Evolutionary conservation across 2,888 invertebrate genomes (phyloP), one percentile per base, ranked within the genome.

Genomic region (Mythimna impura): DNA sequence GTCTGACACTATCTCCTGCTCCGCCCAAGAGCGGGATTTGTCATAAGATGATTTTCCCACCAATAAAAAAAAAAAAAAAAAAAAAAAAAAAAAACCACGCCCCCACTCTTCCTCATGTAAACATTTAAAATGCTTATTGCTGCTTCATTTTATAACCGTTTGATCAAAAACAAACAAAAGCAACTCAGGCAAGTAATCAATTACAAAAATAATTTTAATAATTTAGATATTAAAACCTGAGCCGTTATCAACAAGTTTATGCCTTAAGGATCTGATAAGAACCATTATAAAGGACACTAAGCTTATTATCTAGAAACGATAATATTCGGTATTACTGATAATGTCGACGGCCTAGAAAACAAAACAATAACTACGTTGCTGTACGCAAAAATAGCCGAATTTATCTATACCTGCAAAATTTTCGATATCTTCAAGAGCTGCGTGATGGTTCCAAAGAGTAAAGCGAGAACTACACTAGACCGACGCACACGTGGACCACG

Each of bases 261-360:
- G 34, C 40, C 50, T 12, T 22, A 70, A 75, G 78, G 78, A 78
- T 57, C 34, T 25, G 61, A 77, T 78, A 78, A 62, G 12, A 25
- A n/a, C 50, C 7, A 12, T 55, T 70, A 50, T 71, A 57, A 75
- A 77, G 75, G 78, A 75, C 12, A 50, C 12, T 57, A 62, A 75
- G 71, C 71, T 57, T 43, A 25, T 62, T 77, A 75, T 78, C 71
- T 17, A 34, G 12, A 61, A 50, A 6, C 5, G 50, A 75, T 78
- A 71, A 62, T 52, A 62, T 47, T 52, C 9, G 8, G 8, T 52
- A 3, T 52, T 52, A 47, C n/a, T 52, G 71, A 75, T 78, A 78
- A 77, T 6, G n/a, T 3, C 12, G 25, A 17, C 34, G 25, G 12
- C 25, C 71, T 77, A 61, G 30, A 77, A 50, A 36, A 73, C 47